phyloP scores from a whole-genome alignment of 2,888 invertebrate genomes.

The Parnassius smintheus region DNA sequence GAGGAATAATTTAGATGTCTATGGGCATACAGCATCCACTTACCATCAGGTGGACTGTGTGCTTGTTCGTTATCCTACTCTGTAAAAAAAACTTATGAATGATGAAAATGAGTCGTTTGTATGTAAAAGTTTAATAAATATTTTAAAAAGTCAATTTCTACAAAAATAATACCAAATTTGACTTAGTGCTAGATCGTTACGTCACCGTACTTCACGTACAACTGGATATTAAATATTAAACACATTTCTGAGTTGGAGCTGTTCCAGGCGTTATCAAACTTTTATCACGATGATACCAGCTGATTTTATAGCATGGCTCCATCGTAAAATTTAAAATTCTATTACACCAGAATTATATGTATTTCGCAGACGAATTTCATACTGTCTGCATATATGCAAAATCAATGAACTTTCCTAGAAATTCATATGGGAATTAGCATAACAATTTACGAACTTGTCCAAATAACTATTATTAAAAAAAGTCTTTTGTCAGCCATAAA shows the following conservation, averaged over 20 bases:
- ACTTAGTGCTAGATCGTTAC: too few relatives aligned
- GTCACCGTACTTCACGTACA: too few relatives aligned
- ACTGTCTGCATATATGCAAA: not conserved
- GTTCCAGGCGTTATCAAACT: slow-evolving; percentile 7
- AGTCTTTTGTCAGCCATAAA: slow-evolving; percentile 8
- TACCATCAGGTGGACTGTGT: too few relatives aligned
- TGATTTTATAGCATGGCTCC: slow-evolving; percentile 3
- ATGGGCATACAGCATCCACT: too few relatives aligned
- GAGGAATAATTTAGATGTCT: too few relatives aligned
- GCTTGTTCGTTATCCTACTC: too few relatives aligned
- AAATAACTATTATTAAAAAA: not conserved
- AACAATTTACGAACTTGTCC: not conserved
- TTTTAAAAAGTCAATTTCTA: too few relatives aligned
- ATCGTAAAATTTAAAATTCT: slow-evolving; percentile 22
- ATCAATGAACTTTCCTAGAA: slow-evolving; percentile 5
- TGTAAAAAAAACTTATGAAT: too few relatives aligned
- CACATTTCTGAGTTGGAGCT: not conserved
- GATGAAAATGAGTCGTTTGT: too few relatives aligned
- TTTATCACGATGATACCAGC: not conserved
- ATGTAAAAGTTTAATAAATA: too few relatives aligned
- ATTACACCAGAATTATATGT: slow-evolving; percentile 8
- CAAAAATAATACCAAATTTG: too few relatives aligned
- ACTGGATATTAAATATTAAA: too few relatives aligned
- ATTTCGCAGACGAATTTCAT: slow-evolving; percentile 13
- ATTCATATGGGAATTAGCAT: slow-evolving; percentile 7